A percentile compares a stretch with the other conserved stretches of the same genome.
These are phyloP conservation scores for Catamblyrhynchus diadema DNA, from an alignment of 2,797 vertebrate species.

Conservation along the genomic window DNA sequence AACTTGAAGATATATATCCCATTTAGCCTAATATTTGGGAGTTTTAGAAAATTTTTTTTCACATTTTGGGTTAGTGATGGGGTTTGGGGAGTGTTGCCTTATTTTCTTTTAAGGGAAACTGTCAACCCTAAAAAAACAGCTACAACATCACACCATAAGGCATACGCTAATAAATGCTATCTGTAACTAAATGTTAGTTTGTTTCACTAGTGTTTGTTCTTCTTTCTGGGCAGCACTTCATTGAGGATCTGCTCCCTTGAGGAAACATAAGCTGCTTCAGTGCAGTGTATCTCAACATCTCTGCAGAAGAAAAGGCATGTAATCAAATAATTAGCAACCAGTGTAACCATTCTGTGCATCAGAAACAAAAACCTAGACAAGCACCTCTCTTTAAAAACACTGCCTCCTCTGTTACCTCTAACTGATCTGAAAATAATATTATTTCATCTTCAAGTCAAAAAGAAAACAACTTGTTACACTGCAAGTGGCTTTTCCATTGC, in stretches of 20 bases:
- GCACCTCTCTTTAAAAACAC: not conserved
- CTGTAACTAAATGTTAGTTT: not conserved
- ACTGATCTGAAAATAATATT: conserved; percentile 4
- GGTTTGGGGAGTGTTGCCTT: not conserved
- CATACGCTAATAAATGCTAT: rapidly evolving
- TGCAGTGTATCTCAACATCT: not conserved
- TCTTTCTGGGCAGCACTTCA: not conserved
- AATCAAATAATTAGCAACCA: conserved; percentile 22
- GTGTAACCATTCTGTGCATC: not conserved
- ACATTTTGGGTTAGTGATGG: not conserved
- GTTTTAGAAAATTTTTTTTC: not conserved
- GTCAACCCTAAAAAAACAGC: not conserved
- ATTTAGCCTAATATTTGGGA: not conserved
- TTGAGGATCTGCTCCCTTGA: not conserved
- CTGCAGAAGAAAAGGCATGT: not conserved
- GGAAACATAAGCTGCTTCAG: not conserved
- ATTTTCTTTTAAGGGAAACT: not conserved
- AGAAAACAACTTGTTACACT: conserved; percentile 26
- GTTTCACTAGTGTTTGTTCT: not conserved
- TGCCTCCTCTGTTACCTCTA: not conserved
- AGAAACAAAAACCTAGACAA: not conserved
- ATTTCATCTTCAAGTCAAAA: conserved; percentile 17
- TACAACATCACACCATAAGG: not conserved
- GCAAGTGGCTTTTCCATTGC: not conserved
- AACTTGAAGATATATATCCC: not conserved